phyloP scores from a whole-genome alignment of 2,113 vertebrate genomes.

The Rhineura floridana region DNA sequence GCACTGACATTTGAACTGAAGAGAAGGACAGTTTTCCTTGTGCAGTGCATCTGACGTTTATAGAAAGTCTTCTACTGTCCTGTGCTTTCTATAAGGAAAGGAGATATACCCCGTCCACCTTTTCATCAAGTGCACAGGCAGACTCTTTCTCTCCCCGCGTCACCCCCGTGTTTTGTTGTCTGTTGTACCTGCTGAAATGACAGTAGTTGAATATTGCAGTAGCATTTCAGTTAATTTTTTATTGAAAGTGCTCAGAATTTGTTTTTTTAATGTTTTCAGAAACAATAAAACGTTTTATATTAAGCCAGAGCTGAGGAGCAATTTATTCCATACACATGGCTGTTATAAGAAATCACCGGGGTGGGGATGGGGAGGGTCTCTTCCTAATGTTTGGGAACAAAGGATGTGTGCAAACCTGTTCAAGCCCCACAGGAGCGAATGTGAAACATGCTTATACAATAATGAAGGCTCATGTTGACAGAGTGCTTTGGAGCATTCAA shows the following conservation, averaged over 20 bases:
- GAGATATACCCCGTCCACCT: slow-evolving; percentile 72
- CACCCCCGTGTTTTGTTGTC: slow-evolving; percentile 82
- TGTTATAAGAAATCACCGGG: background rate
- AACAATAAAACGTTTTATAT: slow-evolving; percentile 98
- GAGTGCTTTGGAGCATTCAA: background rate
- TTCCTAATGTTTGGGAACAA: background rate
- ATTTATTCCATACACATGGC: background rate
- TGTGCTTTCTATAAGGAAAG: slow-evolving; percentile 82
- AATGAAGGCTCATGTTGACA: background rate
- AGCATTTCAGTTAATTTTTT: slow-evolving; percentile 91
- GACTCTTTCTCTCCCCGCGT: slow-evolving; percentile 46
- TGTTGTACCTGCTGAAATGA: slow-evolving; percentile 92
- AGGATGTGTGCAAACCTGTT: background rate
- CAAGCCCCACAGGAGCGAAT: background rate
- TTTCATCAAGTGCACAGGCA: slow-evolving; percentile 87
- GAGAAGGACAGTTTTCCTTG: slow-evolving; percentile 84
- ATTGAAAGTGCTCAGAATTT: slow-evolving; percentile 92
- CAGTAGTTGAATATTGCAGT: slow-evolving; percentile 97
- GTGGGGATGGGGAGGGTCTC: background rate
- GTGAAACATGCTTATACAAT: background rate
- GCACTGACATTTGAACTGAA: slow-evolving; percentile 88
- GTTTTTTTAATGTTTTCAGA: slow-evolving; percentile 96
- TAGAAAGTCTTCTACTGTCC: slow-evolving; percentile 85
- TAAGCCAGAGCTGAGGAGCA: slow-evolving; percentile 55
- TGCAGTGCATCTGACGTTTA: slow-evolving; percentile 88